phyloP scores from a whole-genome alignment of 2,888 invertebrate genomes.

The Pollenia amentaria region DNA sequence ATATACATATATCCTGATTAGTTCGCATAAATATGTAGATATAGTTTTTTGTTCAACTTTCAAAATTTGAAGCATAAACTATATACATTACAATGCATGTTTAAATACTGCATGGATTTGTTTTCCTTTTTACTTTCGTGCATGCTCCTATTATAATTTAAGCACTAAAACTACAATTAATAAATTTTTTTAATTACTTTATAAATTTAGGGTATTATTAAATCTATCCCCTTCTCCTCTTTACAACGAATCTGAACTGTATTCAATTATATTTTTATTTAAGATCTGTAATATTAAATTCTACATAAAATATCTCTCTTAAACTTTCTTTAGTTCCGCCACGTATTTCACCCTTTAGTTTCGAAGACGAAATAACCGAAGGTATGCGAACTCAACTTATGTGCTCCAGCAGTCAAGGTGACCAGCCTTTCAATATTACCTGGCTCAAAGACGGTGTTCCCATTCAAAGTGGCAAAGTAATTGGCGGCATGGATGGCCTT shows the following conservation, averaged over 20 bases:
- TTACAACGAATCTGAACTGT: conserved; percentile 18
- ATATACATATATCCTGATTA: conserved; percentile 1
- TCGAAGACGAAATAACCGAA: conserved; percentile 91
- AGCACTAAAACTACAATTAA: conserved; percentile 17
- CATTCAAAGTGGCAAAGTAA: conserved; percentile 81
- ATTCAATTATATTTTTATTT: conserved; percentile 42
- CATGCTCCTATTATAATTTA: not conserved
- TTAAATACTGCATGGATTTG: conserved; percentile 22
- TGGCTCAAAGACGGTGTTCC: conserved; percentile 85
- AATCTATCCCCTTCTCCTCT: conserved; percentile 20
- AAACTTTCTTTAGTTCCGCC: conserved; percentile 87
- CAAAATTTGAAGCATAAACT: not conserved
- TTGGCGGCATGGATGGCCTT: conserved; percentile 74
- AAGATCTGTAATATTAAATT: conserved; percentile 55
- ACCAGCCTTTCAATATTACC: conserved; percentile 86
- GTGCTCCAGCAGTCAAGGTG: conserved; percentile 87
- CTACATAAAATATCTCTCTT: conserved; percentile 67
- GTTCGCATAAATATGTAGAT: conserved; percentile 1
- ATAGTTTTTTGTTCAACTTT: not conserved
- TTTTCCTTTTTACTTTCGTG: not conserved
- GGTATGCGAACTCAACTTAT: conserved; percentile 91
- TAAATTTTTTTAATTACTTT: conserved; percentile 14
- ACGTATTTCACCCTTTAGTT: conserved; percentile 92
- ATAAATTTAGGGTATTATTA: conserved; percentile 33
- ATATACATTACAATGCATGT: not conserved